phyloP scores from a whole-genome alignment of 1,140 invertebrate species.

The Pachyrhynchus sulphureomaculatus region DNA sequence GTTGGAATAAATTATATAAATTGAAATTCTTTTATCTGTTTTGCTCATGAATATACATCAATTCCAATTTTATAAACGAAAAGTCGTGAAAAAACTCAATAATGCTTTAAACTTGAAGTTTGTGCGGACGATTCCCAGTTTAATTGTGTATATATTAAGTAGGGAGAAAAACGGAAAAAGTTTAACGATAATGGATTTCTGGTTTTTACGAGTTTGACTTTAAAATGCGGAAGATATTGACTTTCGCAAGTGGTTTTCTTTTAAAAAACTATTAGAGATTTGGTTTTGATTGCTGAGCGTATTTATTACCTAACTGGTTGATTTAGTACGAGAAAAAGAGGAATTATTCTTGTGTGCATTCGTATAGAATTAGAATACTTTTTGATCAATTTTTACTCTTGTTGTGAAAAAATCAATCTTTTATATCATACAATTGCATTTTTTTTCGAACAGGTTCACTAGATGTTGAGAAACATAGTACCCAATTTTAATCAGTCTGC shows the following conservation, averaged over 20 bases:
- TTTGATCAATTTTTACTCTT: too few relatives aligned
- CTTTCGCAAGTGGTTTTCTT: slow-evolving; percentile 2
- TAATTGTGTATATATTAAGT: slow-evolving; percentile 29
- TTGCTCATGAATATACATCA: slow-evolving; percentile 23
- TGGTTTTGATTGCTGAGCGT: neutral
- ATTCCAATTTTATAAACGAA: slow-evolving; percentile 10
- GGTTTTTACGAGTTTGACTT: slow-evolving; percentile 26
- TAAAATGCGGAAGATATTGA: slow-evolving; percentile 21
- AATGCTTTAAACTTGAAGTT: slow-evolving; percentile 24
- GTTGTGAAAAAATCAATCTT: too few relatives aligned
- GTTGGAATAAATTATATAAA: too few relatives aligned
- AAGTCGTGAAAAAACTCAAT: slow-evolving; percentile 28
- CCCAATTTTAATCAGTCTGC: too few relatives aligned
- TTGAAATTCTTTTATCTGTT: neutral
- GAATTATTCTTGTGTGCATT: too few relatives aligned
- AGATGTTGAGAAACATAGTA: too few relatives aligned
- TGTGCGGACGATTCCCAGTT: slow-evolving; percentile 18
- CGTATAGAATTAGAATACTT: too few relatives aligned
- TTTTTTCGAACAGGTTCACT: too few relatives aligned
- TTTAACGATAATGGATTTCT: slow-evolving; percentile 27
- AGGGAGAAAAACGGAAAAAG: slow-evolving; percentile 15
- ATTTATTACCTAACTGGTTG: too few relatives aligned
- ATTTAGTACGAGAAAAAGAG: too few relatives aligned
- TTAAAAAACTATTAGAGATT: slow-evolving; percentile 8
- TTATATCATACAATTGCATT: too few relatives aligned